Percentiles rank a stretch among this genome's conserved stretches.
These are phyloP conservation scores for Pherbina coryleti DNA, from an alignment of 2,888 invertebrate species.

Conservation along the genomic window DNA sequence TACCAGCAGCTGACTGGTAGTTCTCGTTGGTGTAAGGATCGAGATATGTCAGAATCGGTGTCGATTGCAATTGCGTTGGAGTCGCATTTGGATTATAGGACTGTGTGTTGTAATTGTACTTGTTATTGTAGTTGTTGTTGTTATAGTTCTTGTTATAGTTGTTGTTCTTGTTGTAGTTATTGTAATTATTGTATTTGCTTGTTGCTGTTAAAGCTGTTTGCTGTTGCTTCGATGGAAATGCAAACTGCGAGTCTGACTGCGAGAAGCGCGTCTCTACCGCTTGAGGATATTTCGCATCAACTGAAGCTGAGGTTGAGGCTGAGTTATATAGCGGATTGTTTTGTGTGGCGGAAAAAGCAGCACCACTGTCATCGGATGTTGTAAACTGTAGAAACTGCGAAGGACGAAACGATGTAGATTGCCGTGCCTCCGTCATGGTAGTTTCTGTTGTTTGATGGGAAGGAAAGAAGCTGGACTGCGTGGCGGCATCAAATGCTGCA, in stretches of 20 bases:
- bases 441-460: conserved; percentile 44
- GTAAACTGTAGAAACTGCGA: conserved; percentile 62
- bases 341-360: conserved; percentile 43
- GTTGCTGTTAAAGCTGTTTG: conserved; percentile 25
- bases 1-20: conserved; percentile 52
- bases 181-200: background rate
- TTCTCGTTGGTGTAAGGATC: conserved; percentile 63
- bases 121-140: conserved; percentile 26
- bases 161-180: conserved; percentile 22
- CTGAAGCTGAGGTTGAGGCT: conserved; percentile 15
- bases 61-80: conserved; percentile 54
- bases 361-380: conserved; percentile 56
- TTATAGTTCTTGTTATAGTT: background rate
- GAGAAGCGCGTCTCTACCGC: conserved; percentile 28
- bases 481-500: conserved; percentile 29
- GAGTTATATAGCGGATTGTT: conserved; percentile 50
- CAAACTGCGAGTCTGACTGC: conserved; percentile 45
- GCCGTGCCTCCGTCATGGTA: background rate
- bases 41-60: conserved; percentile 61
- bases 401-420: conserved; percentile 52
- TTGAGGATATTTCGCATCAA: background rate
- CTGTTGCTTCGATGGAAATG: conserved; percentile 43
- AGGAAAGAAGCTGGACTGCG: conserved; percentile 55
- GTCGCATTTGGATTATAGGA: conserved; percentile 45
- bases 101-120: conserved; percentile 40